phyloP scores from a whole-genome alignment of 2,888 invertebrate genomes.

The Chrysolina haemoptera region DNA sequence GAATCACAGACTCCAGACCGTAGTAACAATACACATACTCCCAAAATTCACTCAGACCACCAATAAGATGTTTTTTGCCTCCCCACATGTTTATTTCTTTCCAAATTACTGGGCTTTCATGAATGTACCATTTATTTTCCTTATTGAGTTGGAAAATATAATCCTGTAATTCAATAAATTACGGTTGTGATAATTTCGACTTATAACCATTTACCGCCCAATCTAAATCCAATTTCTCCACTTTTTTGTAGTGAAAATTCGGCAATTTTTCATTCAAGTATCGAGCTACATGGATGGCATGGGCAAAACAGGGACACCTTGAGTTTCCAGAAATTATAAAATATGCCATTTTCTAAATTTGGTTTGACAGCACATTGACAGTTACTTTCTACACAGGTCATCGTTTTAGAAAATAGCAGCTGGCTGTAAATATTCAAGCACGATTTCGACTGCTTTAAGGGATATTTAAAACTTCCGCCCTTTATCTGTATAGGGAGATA shows the following conservation, averaged over 20 bases:
- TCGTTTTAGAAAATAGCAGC: too few species aligned
- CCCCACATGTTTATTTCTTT: slow-evolving; percentile 74
- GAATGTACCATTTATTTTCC: slow-evolving; percentile 74
- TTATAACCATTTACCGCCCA: slow-evolving; percentile 65
- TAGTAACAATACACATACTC: slow-evolving; percentile 77
- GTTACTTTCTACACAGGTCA: not conserved
- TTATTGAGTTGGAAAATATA: slow-evolving; percentile 73
- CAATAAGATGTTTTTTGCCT: slow-evolving; percentile 74
- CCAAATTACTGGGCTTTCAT: slow-evolving; percentile 75
- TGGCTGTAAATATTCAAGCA: too few species aligned
- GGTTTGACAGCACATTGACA: not conserved
- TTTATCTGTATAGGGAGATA: too few species aligned
- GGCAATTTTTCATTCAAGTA: slow-evolving; percentile 73
- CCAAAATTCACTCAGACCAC: slow-evolving; percentile 75
- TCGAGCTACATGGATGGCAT: slow-evolving; percentile 73
- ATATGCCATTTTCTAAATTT: slow-evolving; percentile 63
- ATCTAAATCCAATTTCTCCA: slow-evolving; percentile 70
- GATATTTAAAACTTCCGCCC: not conserved
- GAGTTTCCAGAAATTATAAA: slow-evolving; percentile 74
- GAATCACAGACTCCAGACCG: slow-evolving; percentile 65
- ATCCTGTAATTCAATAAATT: slow-evolving; percentile 61
- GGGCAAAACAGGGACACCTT: slow-evolving; percentile 72
- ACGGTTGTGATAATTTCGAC: not conserved
- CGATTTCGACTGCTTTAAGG: not conserved
- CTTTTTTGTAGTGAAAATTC: slow-evolving; percentile 71